Base-by-base conservation (phyloP, 2,888 invertebrate genomes). In the Idaea biselata region DNA sequence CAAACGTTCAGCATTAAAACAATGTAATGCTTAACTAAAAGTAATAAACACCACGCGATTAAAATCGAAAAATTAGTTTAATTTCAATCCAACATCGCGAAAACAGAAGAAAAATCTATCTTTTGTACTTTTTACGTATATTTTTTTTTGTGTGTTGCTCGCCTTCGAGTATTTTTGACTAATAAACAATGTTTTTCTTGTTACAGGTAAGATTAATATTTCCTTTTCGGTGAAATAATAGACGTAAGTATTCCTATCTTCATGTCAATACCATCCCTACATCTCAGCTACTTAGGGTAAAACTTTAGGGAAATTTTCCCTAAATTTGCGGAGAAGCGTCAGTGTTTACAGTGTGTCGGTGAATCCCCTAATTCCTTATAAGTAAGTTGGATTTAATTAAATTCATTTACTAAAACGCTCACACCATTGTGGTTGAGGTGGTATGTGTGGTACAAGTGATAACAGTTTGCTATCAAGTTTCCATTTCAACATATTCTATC, bases 371-470 rank as follows among this genome's bases (percentile, higher is more conserved):
- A 78, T 81, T 44, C 44, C 44, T 44, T 8, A 44, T 44, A 44
- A 44, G 44, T 44, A 44, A 44, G 44, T 32, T 60, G 76, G 82
- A 80, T 83, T 86, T 85, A 84, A 87, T 88, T 86, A 82, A 86
- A 82, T 87, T 87, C 86, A 85, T 86, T 78, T 79, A 78, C 77
- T 76, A 68, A 74, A 74, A 68, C 75, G 75, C 76, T 80, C 74
- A 76, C 77, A 73, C 74, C 71, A 69, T 67, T 72, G 74, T 72
- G 75, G 75, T 73, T 75, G 73, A 77, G 76, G 74, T 74, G 67
- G 68, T 57, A 18, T 57, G 62, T 67, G 60, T 69, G 73, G 67
- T 60, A 0, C 53, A 67, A 74, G 57, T 54, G 14, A 67, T 1
- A 14, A 44, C 8, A 8, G 44, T 11, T 44, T 11, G 25, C 25